Base-by-base conservation (phyloP, 2,113 vertebrate genomes). In the Crotophaga sulcirostris region DNA sequence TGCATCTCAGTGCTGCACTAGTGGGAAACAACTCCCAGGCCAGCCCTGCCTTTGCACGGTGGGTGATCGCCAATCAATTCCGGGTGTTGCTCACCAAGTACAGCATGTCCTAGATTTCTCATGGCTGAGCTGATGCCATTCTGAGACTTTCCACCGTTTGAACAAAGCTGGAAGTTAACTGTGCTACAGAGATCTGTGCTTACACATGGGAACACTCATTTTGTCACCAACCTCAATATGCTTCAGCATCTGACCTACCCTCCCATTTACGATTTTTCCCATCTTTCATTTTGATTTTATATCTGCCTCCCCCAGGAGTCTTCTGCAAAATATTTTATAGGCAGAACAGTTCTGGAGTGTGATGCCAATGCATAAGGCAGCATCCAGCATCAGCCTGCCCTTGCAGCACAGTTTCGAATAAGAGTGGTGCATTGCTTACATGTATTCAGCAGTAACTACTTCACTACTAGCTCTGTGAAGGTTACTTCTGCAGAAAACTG, bases 151-250 rank as follows among this genome's bases (percentile, higher is more conserved):
- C 72, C 82, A 93, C 26, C 33, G 44, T 51, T 79, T 89, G 63
- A 94, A 84, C 23, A 90, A 94, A 94, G 91, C 91, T 93, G 81
- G 58, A 93, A 80, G 63, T 77, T 79, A 77, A 77, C 63, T 94
- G 67, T 79, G 67, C 64, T 63, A 47, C 31, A 66, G 59, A 87
- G 44, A 90, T 14, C 11, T 85, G 9, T 36, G 59, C 79, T 90
- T 93, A 67, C 93, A 83, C 63, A 70, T 86, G 92, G 67, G 75
- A 96, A 45, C 72, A 90, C 83, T 81, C 38, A 88, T 68, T 95
- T 88, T 94, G 92, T 64, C 68, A 90, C 78, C 85, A 88, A 45
- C 17, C 52, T 84, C 52, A 74, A 40, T 68, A 67, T 33, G 24
- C 36, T 92, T 88, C 12, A 4, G 51, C 83, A 70, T 77, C 79